Evolutionary conservation across 2,797 vertebrate genomes (phyloP).

Genomic region (Eulemur albifrons): DNA sequence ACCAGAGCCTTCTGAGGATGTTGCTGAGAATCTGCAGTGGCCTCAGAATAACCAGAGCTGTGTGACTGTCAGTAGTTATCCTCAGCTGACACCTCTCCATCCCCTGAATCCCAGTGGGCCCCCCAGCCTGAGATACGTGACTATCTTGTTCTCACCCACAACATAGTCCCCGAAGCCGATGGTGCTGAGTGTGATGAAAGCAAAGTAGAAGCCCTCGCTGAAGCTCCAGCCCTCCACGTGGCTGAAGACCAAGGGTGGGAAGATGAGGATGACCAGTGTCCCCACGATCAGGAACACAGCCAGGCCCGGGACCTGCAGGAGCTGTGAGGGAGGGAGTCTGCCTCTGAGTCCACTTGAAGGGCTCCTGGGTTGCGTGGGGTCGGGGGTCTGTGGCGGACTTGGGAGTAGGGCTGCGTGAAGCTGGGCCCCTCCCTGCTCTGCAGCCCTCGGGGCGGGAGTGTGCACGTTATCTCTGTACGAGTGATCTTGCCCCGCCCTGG

Average conservation of each 20-base stretch:
- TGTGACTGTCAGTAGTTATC: not conserved
- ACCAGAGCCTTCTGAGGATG: not conserved
- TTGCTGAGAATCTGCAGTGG: not conserved
- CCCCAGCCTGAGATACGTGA: not conserved
- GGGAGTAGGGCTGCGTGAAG: not conserved
- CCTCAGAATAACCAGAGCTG: not conserved
- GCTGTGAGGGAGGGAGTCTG: slow-evolving; percentile 72
- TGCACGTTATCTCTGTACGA: not conserved
- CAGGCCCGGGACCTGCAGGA: slow-evolving; percentile 87
- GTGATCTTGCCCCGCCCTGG: not conserved
- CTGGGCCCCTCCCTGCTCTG: not conserved
- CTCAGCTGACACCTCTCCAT: not conserved
- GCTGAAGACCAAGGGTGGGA: slow-evolving; percentile 93
- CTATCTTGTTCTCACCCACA: slow-evolving; percentile 86
- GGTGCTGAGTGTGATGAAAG: slow-evolving; percentile 96
- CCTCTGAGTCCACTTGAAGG: not conserved
- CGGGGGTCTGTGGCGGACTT: not conserved
- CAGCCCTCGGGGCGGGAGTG: not conserved
- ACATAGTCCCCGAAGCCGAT: slow-evolving; percentile 97
- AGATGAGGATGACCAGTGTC: slow-evolving; percentile 90
- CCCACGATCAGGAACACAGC: slow-evolving; percentile 88
- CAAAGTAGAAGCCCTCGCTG: slow-evolving; percentile 94
- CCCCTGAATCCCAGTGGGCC: accelerated
- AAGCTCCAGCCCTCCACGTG: slow-evolving; percentile 94
- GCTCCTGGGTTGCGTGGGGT: not conserved